Base-by-base conservation (phyloP, 2,888 invertebrate genomes). In the Volucella zonaria region DNA sequence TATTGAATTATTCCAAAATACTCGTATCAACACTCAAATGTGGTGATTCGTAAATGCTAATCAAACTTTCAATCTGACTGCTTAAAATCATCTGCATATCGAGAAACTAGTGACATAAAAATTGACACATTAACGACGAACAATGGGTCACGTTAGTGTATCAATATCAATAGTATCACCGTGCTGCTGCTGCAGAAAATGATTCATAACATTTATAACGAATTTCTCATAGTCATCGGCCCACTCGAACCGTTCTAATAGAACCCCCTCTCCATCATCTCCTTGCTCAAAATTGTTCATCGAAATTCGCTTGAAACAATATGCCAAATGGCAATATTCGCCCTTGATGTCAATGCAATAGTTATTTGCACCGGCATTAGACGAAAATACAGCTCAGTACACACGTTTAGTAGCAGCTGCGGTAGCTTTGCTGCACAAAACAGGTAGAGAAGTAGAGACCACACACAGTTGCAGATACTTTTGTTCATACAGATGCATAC, bases 241-340 rank as follows among this genome's bases (percentile, higher is more conserved):
- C 76, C 64, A 64, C 49, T 77, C 52, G 62, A 70, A 64, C 14
- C 58, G 10, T 66, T 77, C 15, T 70, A 70, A 59, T 61, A 47
- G 42, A 38, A 47, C 15, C 52, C 61, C 45, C 42, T 11, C 18
- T 58, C 15, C 49, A 64, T 45, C 40, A 2, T 14, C 18, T n/a
- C 4, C 68, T 12, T 3, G 15, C 11, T 43, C n/a, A 47, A 59
- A 38, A n/a, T 10, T 40, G 59, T 73, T 51, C 73, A 73, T 62
- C 47, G 58, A 58, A 56, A 75, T 66, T 49, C 47, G 45, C 54
- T 78, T 56, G 49, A 49, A 77, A 73, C 81, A 68, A 81, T 85
- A 81, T 77, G 85, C 85, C 85, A 85, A 85, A 82, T 85, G 85
- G 81, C 85, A 85, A 85, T 82, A 85, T 85, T 85, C 85, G 85